Conservation (phyloP, 2,888 invertebrate species). For the Drosophila neoperkinsi region DNA sequence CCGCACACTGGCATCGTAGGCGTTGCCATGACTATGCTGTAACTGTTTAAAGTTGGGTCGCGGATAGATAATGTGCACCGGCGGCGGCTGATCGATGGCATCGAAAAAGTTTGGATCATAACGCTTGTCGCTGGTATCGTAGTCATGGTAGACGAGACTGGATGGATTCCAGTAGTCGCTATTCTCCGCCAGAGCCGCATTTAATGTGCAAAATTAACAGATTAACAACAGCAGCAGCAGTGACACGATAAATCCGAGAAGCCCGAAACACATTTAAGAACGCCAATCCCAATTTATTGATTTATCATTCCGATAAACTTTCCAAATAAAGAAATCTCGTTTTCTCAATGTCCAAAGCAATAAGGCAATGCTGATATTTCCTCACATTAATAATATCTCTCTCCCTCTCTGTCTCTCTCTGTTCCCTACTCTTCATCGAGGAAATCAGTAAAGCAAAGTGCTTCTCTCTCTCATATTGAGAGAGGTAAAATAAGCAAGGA, state of each 20-base stretch:
- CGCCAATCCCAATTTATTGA: not conserved
- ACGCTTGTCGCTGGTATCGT: conserved; percentile 83
- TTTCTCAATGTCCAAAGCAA: not conserved
- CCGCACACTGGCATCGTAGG: conserved; percentile 32
- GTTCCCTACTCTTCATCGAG: not conserved
- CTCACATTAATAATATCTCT: not conserved
- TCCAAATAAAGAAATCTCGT: not conserved
- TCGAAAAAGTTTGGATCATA: conserved; percentile 87
- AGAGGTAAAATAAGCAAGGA: not conserved
- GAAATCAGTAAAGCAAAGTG: not conserved
- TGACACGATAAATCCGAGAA: too few species aligned
- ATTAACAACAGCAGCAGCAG: conserved; percentile 11
- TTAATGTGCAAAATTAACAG: not conserved
- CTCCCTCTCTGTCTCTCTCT: not conserved
- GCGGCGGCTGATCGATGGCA: conserved; percentile 89
- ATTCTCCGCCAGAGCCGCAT: conserved; percentile 16
- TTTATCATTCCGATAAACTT: not conserved
- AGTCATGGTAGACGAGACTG: conserved; percentile 88
- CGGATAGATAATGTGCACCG: conserved; percentile 90
- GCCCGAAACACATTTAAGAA: not conserved
- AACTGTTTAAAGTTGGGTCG: conserved; percentile 85
- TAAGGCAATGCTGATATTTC: not conserved
- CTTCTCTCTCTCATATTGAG: not conserved
- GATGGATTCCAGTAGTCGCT: conserved; percentile 87
- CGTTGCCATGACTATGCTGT: conserved; percentile 47